Conservation (phyloP, 2,888 invertebrate species). For the Heteromyza rotundicornis region DNA sequence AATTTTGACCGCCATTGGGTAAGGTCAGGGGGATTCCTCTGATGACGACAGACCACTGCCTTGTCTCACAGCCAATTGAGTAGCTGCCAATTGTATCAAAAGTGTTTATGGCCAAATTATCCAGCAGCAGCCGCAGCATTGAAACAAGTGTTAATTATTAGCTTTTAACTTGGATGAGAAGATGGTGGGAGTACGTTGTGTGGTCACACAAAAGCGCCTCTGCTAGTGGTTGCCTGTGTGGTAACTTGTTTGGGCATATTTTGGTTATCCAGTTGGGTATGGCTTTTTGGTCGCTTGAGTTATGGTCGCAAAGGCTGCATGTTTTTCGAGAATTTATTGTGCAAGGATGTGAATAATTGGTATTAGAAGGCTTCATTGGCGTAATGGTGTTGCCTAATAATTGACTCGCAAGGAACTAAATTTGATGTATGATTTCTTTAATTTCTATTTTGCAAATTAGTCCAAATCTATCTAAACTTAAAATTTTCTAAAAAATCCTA, state of each 20-base stretch:
- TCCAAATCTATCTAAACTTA: too few species aligned
- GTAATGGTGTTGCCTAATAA: too few species aligned
- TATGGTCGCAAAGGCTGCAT: constrained; percentile 14
- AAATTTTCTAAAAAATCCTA: too few species aligned
- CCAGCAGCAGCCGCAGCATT: not conserved
- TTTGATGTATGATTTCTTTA: too few species aligned
- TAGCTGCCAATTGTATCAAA: constrained; percentile 47
- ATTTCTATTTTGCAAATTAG: too few species aligned
- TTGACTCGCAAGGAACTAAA: too few species aligned
- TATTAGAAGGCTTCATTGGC: too few species aligned
- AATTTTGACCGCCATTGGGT: constrained; percentile 5
- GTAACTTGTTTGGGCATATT: not conserved
- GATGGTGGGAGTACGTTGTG: too few species aligned
- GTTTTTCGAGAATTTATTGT: constrained; percentile 33
- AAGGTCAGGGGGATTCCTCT: constrained; percentile 12
- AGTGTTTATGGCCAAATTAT: not conserved
- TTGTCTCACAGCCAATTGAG: constrained; percentile 36
- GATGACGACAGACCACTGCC: constrained; percentile 14
- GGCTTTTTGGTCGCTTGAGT: not conserved
- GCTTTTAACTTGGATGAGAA: not conserved
- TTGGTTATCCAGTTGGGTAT: not conserved
- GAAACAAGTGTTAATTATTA: not conserved
- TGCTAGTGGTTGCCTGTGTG: not conserved
- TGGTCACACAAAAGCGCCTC: not conserved
- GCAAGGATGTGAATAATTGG: constrained; percentile 39